Evolutionary conservation across 2,113 vertebrate species (phyloP).

Genomic region (Monopterus albus): DNA sequence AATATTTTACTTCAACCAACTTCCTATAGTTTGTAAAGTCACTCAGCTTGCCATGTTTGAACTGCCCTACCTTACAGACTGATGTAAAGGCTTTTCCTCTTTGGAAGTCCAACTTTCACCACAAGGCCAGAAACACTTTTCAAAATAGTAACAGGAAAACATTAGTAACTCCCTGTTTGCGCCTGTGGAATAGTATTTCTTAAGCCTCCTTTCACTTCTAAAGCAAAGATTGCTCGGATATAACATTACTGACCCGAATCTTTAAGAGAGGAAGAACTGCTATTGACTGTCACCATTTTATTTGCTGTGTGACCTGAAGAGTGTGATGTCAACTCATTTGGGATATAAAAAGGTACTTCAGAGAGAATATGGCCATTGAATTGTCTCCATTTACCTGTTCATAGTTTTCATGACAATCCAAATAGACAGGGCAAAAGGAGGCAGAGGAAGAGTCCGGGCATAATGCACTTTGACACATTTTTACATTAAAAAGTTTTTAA

Average conservation of each 20-base stretch:
- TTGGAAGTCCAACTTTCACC: constrained; percentile 58
- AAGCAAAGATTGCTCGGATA: constrained; percentile 55
- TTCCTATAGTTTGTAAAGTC: constrained; percentile 69
- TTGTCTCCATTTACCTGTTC: constrained; percentile 61
- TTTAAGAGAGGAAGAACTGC: constrained; percentile 55
- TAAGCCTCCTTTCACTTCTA: constrained; percentile 62
- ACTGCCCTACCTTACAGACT: constrained; percentile 65
- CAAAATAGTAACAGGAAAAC: constrained; percentile 53
- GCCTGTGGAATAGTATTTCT: constrained; percentile 72
- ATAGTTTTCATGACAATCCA: constrained; percentile 84
- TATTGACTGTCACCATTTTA: constrained; percentile 52
- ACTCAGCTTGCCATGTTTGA: constrained; percentile 65
- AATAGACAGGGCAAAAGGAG: constrained; percentile 70
- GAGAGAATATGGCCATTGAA: constrained; percentile 67
- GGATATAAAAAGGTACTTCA: constrained; percentile 73
- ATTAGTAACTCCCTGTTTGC: constrained; percentile 58
- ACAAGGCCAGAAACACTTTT: constrained; percentile 56
- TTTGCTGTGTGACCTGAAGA: constrained; percentile 62
- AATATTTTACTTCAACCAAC: constrained; percentile 50
- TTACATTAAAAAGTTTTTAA: constrained; percentile 80
- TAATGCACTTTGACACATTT: constrained; percentile 84
- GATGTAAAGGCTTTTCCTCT: constrained; percentile 66
- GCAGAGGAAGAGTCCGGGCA: constrained; percentile 74
- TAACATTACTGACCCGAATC: constrained; percentile 54
- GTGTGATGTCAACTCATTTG: constrained; percentile 60